phyloP scores from a whole-genome alignment of 2,888 invertebrate species.

The Spodoptera picta region DNA sequence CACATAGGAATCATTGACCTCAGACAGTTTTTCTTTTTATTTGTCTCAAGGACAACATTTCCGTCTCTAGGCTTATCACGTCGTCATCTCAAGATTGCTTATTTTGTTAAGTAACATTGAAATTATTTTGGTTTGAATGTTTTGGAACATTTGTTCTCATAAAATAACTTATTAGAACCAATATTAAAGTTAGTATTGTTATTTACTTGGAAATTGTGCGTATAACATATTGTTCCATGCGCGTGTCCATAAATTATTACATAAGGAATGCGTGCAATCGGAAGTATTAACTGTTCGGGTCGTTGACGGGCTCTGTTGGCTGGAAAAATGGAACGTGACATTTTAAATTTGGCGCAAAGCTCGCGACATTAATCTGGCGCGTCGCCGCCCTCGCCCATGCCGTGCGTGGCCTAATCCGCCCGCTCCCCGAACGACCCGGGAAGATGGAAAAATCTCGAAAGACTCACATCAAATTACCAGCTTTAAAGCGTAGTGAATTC shows the following conservation, averaged over 20 bases:
- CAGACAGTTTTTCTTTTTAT: slow-evolving; percentile 64
- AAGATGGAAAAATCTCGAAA: slow-evolving; percentile 87
- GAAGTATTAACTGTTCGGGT: slow-evolving; percentile 74
- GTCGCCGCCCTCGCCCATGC: slow-evolving; percentile 82
- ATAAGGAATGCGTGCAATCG: slow-evolving; percentile 70
- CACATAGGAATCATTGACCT: slow-evolving; percentile 74
- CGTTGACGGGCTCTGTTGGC: slow-evolving; percentile 78
- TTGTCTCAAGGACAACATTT: slow-evolving; percentile 68
- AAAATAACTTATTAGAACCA: slow-evolving; percentile 16
- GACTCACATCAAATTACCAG: slow-evolving; percentile 88
- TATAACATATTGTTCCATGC: slow-evolving; percentile 32
- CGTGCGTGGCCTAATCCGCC: slow-evolving; percentile 85
- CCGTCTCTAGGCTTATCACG: slow-evolving; percentile 59
- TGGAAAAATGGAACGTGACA: slow-evolving; percentile 87
- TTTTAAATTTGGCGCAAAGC: slow-evolving; percentile 86
- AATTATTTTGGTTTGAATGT: slow-evolving; percentile 38
- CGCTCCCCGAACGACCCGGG: slow-evolving; percentile 81
- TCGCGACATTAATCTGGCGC: slow-evolving; percentile 86
- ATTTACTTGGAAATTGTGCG: slow-evolving; percentile 7
- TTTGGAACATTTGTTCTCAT: slow-evolving; percentile 22
- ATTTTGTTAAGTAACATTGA: slow-evolving; percentile 52
- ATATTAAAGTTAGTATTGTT: slow-evolving; percentile 4
- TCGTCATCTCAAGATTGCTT: slow-evolving; percentile 60
- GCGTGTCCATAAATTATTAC: slow-evolving; percentile 50
- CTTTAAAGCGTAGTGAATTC: slow-evolving; percentile 86